phyloP scores from a whole-genome alignment of 2,797 vertebrate species.

The Chromis chromis region DNA sequence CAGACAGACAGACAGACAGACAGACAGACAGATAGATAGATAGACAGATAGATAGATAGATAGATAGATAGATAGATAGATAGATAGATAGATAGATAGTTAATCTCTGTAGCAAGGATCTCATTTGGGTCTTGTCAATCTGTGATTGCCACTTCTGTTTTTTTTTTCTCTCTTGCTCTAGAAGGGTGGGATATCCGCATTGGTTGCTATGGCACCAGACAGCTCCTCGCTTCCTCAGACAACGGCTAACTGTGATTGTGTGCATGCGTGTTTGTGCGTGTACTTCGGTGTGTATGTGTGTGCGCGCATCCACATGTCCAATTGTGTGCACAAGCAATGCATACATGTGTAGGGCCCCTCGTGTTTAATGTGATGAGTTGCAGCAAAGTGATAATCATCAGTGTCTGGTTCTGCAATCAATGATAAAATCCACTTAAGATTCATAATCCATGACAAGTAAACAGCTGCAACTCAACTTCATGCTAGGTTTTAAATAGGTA shows the following conservation, averaged over 20 bases:
- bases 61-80: slow-evolving; percentile 24
- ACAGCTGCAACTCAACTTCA: slow-evolving; percentile 26
- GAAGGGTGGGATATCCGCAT: slow-evolving; percentile 91
- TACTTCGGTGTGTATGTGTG: slow-evolving; percentile 50
- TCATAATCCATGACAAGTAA: slow-evolving; percentile 31
- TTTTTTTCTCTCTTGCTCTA: slow-evolving; percentile 73
- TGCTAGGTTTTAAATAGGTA: slow-evolving; percentile 24
- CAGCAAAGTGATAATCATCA: slow-evolving; percentile 58
- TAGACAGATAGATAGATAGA: slow-evolving; percentile 21
- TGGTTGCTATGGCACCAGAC: slow-evolving; percentile 97
- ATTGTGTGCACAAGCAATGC: slow-evolving; percentile 36
- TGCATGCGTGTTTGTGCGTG: slow-evolving; percentile 38
- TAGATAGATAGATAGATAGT: slow-evolving; percentile 30
- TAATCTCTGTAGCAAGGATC: slow-evolving; percentile 53
- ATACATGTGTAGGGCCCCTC: slow-evolving; percentile 39
- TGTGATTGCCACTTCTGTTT: slow-evolving; percentile 77
- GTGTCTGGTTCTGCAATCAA: slow-evolving; percentile 45
- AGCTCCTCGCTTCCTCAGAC: slow-evolving; percentile 90
- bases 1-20: slow-evolving; percentile 23
- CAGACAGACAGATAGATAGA: slow-evolving; percentile 26
- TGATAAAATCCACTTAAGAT: slow-evolving; percentile 41
- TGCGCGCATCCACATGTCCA: slow-evolving; percentile 41
- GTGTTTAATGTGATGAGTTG: slow-evolving; percentile 46
- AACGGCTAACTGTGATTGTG: slow-evolving; percentile 86
- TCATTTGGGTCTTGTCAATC: slow-evolving; percentile 76